Evolutionary conservation across 53 echinoderm and acorn worm genomes (phyloP).

Genomic region (Pentamera pediparva): DNA sequence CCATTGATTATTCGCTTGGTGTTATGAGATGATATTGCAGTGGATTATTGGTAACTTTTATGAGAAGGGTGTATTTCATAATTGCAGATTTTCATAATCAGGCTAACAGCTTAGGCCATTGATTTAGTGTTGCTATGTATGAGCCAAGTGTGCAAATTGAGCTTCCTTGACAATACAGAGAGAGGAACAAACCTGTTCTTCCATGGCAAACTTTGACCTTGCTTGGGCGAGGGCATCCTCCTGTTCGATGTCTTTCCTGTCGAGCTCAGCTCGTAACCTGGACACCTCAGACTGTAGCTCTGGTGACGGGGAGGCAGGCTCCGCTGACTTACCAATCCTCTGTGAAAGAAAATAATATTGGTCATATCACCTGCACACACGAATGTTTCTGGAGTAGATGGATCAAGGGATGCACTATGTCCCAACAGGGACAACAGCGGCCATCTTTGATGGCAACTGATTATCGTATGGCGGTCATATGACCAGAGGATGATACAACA

Average conservation of each 20-base stretch:
- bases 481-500: background rate
- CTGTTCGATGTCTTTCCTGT: constrained; percentile 61
- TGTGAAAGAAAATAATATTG: background rate
- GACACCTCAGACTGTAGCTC: constrained; percentile 35
- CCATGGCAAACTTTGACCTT: constrained; percentile 65
- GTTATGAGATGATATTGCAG: too few species aligned
- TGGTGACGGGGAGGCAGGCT: constrained; percentile 30
- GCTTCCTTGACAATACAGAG: background rate
- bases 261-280: constrained; percentile 60
- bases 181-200: constrained; percentile 57
- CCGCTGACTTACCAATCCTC: constrained; percentile 12
- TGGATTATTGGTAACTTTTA: too few species aligned
- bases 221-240: constrained; percentile 75
- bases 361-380: background rate
- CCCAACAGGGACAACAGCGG: background rate
- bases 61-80: too few species aligned
- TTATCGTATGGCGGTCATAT: background rate
- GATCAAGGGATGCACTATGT: background rate
- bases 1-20: too few species aligned
- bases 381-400: background rate
- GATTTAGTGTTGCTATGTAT: too few species aligned
- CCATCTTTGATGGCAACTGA: background rate
- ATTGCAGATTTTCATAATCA: too few species aligned
- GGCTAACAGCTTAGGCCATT: too few species aligned
- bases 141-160: too few species aligned